Percentiles rank a stretch among this genome's conserved stretches.
These are phyloP conservation scores for Falco naumanni DNA, from an alignment of 2,797 vertebrate species.

Conservation along the genomic window DNA sequence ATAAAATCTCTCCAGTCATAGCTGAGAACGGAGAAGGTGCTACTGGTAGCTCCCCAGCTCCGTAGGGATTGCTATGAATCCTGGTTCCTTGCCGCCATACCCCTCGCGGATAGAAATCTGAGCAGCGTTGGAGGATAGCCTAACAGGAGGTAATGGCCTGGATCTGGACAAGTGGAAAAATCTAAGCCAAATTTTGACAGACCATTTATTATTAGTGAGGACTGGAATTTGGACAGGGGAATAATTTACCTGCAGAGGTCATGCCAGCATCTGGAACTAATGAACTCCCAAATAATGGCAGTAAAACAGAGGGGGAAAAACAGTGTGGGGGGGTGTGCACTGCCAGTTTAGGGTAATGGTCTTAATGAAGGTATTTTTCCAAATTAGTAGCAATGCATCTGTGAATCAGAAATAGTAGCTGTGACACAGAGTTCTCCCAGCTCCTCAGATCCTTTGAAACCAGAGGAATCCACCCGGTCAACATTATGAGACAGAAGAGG, in stretches of 20 bases:
- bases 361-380: not conserved
- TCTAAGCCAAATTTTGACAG: not conserved
- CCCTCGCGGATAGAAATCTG: not conserved
- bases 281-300: not conserved
- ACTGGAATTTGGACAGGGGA: not conserved
- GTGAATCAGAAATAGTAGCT: not conserved
- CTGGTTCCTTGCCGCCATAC: not conserved
- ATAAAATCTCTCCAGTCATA: fast-evolving
- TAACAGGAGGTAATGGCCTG: not conserved
- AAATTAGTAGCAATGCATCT: not conserved
- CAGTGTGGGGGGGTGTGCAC: not conserved
- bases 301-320: not conserved
- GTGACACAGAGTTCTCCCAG: not conserved
- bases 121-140: not conserved
- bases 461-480: not conserved
- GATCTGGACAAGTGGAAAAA: not conserved
- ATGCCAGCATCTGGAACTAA: not conserved
- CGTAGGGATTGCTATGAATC: not conserved
- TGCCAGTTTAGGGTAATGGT: not conserved
- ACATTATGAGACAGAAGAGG: not conserved
- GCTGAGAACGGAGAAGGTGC: not conserved
- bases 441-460: not conserved
- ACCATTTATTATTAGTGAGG: not conserved
- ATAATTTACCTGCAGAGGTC: not conserved
- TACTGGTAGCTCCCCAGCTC: not conserved